Evolutionary conservation across 2,888 invertebrate genomes (phyloP), one percentile per base, ranked within the genome.

Genomic region (Xestia rhomboidea): DNA sequence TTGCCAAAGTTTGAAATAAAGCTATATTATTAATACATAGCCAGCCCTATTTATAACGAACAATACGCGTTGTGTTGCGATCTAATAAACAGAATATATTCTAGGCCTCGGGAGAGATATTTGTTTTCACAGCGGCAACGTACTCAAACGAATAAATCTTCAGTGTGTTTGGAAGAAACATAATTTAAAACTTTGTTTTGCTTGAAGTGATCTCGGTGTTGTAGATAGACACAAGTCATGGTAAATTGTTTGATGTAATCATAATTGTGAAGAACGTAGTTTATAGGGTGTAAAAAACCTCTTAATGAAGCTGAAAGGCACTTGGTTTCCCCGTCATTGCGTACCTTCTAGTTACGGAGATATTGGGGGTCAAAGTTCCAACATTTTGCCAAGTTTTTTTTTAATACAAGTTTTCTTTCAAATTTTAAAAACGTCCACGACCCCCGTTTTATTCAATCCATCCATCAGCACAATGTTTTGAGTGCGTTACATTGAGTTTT

Each of bases 101-200:
- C 68, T 84, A 73, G 69, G 77, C 66, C 57, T 67, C 60, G 24
- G n/a, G 66, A 76, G 69, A 71, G 62, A 77, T 87, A 81, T 88
- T 87, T 89, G 83, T 88, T 87, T 83, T 81, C 75, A 76, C 70
- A 34, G 62, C 62, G 62, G 62, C 62, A 76, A 49, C 71, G 75
- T 68, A 77, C 76, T 77, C 72, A 72, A 87, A 87, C 75, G 74
- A 77, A 86, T 89, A 87, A 78, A 88, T 89, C 82, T 73, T 64
- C 27, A 68, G 46, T 66, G 64, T 81, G 79, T 86, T 88, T 83
- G 72, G 79, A 80, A 80, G 75, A 84, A 79, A 80, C 70, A 81
- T 87, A 81, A 87, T 87, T 88, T 80, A 88, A 84, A 84, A 83
- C 73, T 74, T 82, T 88, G 86, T 86, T 88, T 79, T 77, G 79